Evolutionary conservation across 2,888 invertebrate species (phyloP).

Genomic region (Scaeva pyrastri): DNA sequence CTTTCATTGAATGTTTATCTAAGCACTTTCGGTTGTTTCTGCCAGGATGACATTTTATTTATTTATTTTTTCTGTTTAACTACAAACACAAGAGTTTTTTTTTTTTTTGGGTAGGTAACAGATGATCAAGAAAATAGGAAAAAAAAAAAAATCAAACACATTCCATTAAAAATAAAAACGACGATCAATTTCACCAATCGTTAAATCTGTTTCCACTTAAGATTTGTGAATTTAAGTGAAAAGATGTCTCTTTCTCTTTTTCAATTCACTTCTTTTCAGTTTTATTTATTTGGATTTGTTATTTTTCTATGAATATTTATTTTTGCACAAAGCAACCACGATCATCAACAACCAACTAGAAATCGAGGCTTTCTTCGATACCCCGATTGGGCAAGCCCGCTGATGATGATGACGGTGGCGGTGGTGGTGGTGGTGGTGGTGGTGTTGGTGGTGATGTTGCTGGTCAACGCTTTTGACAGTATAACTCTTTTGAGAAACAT

Average conservation of each 20-base stretch:
- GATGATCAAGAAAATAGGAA: background rate
- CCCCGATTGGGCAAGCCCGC: conserved; percentile 6
- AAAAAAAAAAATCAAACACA: background rate
- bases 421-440: conserved; percentile 33
- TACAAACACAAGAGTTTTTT: conserved; percentile 14
- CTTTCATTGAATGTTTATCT: conserved; percentile 14
- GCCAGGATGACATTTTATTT: conserved; percentile 38
- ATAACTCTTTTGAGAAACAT: conserved; percentile 51
- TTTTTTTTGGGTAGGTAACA: background rate
- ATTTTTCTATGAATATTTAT: conserved; percentile 32
- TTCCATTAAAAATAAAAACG: conserved; percentile 3
- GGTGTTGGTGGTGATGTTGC: conserved; percentile 34
- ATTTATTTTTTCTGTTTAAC: conserved; percentile 13
- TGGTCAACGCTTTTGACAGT: conserved; percentile 58
- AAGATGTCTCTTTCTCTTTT: background rate
- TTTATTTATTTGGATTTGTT: conserved; percentile 3
- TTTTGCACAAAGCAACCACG: conserved; percentile 41
- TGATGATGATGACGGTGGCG: conserved; percentile 35
- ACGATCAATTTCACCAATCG: conserved; percentile 25
- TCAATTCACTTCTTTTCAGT: conserved; percentile 23
- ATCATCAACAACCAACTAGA: conserved; percentile 64
- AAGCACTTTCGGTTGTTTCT: conserved; percentile 5
- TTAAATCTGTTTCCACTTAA: background rate
- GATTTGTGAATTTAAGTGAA: background rate
- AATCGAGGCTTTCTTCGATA: conserved; percentile 49